phyloP scores from a whole-genome alignment of 2,888 invertebrate species.

The Limnephilus lunatus region DNA sequence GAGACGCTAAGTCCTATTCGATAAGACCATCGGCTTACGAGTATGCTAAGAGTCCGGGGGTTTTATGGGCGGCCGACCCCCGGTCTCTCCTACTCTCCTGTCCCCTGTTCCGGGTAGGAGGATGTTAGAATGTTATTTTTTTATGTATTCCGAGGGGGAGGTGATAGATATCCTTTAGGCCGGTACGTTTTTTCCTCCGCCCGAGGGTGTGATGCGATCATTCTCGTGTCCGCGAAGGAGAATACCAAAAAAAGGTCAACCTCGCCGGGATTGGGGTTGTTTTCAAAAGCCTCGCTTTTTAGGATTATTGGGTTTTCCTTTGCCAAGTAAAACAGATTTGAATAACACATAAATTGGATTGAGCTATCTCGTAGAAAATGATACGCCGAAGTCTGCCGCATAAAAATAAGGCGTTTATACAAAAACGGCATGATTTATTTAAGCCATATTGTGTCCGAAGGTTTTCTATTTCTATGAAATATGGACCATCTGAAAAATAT shows the following conservation, averaged over 20 bases:
- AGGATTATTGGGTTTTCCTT: slow-evolving; percentile 56
- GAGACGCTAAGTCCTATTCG: slow-evolving; percentile 77
- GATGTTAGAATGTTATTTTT: slow-evolving; percentile 65
- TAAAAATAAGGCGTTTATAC: background rate
- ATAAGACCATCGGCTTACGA: slow-evolving; percentile 73
- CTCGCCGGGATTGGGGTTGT: slow-evolving; percentile 46
- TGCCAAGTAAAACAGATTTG: slow-evolving; percentile 51
- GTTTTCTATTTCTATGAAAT: background rate
- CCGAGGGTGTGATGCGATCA: slow-evolving; percentile 66
- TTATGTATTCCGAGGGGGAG: slow-evolving; percentile 65
- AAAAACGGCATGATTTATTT: slow-evolving; percentile 2
- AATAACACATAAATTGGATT: slow-evolving; percentile 56
- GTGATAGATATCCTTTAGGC: slow-evolving; percentile 66
- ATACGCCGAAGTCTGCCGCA: background rate
- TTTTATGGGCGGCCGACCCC: slow-evolving; percentile 42
- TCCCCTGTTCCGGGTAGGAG: slow-evolving; percentile 52
- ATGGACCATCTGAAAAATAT: background rate
- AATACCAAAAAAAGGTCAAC: slow-evolving; percentile 53
- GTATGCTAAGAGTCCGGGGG: slow-evolving; percentile 62
- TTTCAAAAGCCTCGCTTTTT: slow-evolving; percentile 55
- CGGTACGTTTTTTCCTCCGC: slow-evolving; percentile 64
- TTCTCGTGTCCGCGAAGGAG: slow-evolving; percentile 71
- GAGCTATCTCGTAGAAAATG: background rate
- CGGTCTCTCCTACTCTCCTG: background rate
- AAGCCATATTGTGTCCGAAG: background rate